Conservation (phyloP, 2,888 invertebrate genomes). For the Choristoneura rosaceana region DNA sequence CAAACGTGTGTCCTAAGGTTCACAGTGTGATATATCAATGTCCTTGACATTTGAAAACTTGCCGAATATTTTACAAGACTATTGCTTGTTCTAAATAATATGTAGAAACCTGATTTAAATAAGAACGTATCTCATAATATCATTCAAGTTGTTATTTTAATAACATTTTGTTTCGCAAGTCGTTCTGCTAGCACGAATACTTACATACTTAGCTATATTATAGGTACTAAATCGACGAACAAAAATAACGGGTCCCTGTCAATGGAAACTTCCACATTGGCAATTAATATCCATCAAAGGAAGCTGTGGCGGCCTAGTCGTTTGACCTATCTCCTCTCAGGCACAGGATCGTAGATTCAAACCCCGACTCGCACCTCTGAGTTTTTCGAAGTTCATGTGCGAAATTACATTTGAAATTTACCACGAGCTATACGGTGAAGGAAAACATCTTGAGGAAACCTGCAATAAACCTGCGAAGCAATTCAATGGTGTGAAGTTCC, state of each 20-base stretch:
- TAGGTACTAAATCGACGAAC: not conserved
- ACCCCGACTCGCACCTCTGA: too few relatives aligned
- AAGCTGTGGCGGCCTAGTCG: too few relatives aligned
- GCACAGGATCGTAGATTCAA: too few relatives aligned
- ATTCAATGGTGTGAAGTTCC: too few relatives aligned
- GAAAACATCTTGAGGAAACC: too few relatives aligned
- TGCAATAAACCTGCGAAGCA: too few relatives aligned
- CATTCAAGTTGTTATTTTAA: not conserved
- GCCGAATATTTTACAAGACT: not conserved
- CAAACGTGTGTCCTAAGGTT: not conserved
- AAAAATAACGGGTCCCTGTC: too few relatives aligned
- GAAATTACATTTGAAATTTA: too few relatives aligned
- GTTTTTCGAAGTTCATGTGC: too few relatives aligned
- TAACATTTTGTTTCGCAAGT: not conserved
- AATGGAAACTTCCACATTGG: too few relatives aligned
- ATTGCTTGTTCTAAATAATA: not conserved
- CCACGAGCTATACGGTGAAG: too few relatives aligned
- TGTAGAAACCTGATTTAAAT: constrained; percentile 4
- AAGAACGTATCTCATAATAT: not conserved
- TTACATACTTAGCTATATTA: not conserved
- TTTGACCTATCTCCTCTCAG: too few relatives aligned
- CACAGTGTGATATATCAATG: not conserved
- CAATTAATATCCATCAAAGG: not conserved
- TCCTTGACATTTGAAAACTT: constrained; percentile 19
- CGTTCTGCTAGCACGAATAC: not conserved